phyloP scores from a whole-genome alignment of 2,113 vertebrate species.

The Psilopsiagon aurifrons region DNA sequence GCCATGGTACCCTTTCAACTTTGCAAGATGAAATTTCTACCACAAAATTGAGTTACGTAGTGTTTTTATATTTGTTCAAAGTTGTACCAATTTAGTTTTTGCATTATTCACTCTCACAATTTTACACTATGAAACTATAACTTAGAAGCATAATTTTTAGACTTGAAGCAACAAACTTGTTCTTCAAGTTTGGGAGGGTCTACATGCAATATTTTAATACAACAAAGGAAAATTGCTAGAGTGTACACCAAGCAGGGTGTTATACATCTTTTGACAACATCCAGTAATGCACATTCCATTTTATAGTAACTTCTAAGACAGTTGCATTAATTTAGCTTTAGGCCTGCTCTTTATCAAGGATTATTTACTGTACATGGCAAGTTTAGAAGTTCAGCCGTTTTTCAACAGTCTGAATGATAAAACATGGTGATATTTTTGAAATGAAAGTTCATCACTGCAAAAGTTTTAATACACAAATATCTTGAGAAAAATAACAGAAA shows the following conservation, averaged over 20 bases:
- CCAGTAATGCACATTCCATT: not conserved
- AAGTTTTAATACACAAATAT: not conserved
- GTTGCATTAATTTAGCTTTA: not conserved
- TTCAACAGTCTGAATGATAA: not conserved
- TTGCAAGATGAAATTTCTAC: not conserved
- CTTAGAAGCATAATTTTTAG: not conserved
- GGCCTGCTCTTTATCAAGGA: not conserved
- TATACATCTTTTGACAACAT: not conserved
- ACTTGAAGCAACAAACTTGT: not conserved
- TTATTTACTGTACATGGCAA: not conserved
- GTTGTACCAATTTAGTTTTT: not conserved
- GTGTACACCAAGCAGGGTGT: not conserved
- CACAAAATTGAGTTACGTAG: not conserved
- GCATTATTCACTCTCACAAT: not conserved
- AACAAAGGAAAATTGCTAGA: not conserved
- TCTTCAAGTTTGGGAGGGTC: not conserved
- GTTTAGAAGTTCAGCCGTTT: not conserved
- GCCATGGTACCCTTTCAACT: rapidly evolving
- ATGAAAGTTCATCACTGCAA: not conserved
- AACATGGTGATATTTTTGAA: not conserved
- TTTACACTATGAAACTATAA: not conserved
- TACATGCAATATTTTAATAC: not conserved
- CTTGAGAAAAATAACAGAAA: not conserved
- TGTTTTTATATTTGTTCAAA: not conserved
- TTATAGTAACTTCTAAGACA: not conserved